These are phyloP conservation scores for Eupeodes luniger DNA, from an alignment of 2,888 invertebrate genomes.

Conservation along the genomic window DNA sequence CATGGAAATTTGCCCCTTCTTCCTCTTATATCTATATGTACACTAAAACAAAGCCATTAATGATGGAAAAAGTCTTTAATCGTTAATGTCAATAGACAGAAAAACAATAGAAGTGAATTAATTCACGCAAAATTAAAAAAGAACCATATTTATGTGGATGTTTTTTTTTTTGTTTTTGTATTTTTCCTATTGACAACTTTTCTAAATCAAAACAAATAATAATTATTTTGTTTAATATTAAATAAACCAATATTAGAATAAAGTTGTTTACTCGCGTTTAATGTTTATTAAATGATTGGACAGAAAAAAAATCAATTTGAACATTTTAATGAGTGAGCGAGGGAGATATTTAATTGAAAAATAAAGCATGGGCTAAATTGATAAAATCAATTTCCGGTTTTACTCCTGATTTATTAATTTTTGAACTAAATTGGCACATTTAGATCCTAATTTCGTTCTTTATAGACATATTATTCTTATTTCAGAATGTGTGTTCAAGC, in stretches of 20 bases:
- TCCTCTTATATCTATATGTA: too few relatives aligned
- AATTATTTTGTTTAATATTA: not conserved
- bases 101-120: conserved; percentile 3
- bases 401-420: too few relatives aligned
- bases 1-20: not conserved
- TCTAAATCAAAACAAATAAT: conserved; percentile 13
- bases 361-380: too few relatives aligned
- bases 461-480: too few relatives aligned
- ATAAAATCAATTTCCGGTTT: too few relatives aligned
- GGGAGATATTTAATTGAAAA: not conserved
- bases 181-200: not conserved
- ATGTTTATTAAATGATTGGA: conserved; percentile 1
- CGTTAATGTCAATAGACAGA: conserved; percentile 13
- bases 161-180: not conserved
- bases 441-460: too few relatives aligned
- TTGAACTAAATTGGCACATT: too few relatives aligned
- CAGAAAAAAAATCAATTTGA: not conserved
- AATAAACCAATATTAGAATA: not conserved
- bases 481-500: too few relatives aligned
- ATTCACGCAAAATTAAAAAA: conserved; percentile 5
- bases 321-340: not conserved
- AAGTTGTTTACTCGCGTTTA: not conserved
- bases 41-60: conserved; percentile 22
- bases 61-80: conserved; percentile 26
- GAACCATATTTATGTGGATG: not conserved